Evolutionary conservation across 2,888 invertebrate genomes (phyloP), one percentile per base, ranked within the genome.

Genomic region (Eupithecia insigniata): DNA sequence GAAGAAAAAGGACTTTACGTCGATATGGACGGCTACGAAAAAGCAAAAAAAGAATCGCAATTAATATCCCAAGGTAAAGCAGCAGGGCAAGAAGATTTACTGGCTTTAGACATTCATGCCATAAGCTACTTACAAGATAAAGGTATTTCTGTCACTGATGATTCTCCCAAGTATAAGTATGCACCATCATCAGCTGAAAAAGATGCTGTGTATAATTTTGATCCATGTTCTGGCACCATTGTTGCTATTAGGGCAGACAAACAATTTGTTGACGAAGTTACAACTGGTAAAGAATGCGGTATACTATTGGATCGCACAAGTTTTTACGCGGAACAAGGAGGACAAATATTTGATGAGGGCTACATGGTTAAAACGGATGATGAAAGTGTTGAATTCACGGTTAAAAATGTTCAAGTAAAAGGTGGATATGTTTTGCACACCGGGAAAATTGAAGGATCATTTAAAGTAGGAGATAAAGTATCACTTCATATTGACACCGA

Each of bases 321-420:
- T 89, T 99, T 99, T 91, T 99, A 99, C 91, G 99, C 99, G 0
- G 99, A 99, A 91, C 98, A 99, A 92, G 99, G 99, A 76, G 99
- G 99, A 18, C 99, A 99, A 94, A 99, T 98, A 83, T 99, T 96
- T 89, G 99, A 99, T 89, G 98, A 98, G 85, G 99, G 99, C 30
- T 98, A 97, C 81, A 95, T 99, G 89, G 96, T 96, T 0, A 98
- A 98, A 94, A 88, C 95, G 8, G 95, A 95, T 72, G 98, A 98
- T 88, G 98, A 98, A 86, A 97, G 96, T 89, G 97, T 97, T 16
- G 99, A 99, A 93, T 97, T 99, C 88, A 95, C 97, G 22, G 98
- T 99, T 0, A 97, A 97, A 88, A 98, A 98, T 87, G 98, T 98
- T 1, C 98, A 98, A 95, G 97, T 99, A 7, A 97, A 98, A 80